Evolutionary conservation across 2,888 invertebrate genomes (phyloP), one percentile per base, ranked within the genome.

Genomic region (Escarpia spicata): DNA sequence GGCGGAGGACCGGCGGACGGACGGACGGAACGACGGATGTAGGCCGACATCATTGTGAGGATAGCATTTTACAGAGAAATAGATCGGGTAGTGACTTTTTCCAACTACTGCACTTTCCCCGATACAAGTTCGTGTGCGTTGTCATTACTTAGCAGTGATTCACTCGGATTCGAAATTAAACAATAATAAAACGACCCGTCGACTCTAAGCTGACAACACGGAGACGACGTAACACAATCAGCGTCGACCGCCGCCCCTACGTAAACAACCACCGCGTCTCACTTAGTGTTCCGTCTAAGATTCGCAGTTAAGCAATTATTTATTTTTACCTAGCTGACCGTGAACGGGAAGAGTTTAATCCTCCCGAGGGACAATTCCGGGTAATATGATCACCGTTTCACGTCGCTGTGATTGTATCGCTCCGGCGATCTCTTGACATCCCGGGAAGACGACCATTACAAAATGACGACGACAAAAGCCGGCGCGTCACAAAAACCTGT

Each of bases 251-350:
- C 75, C 75, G n/a, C 3, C n/a, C 75, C 19, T 26, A 75, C 19
- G 75, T 26, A 75, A 75, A 75, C 75, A 75, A 26, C 26, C 75
- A 26, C 19, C 75, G 6, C 26, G 19, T 19, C 19, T 75, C 75
- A 75, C 26, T 1, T 15, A n/a, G 75, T 6, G 6, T 26, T n/a
- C n/a, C n/a, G 75, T 75, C n/a, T 75, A 26, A 37, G 4, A 75
- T 6, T n/a, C n/a, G n/a, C 75, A 75, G 19, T 75, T 75, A 75
- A 75, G 75, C 75, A 75, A 75, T 75, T 75, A 75, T 75, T 75
- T 75, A 75, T 75, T 75, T 75, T 75, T 75, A 75, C 75, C 75
- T 75, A 75, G 75, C 75, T 75, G 75, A 75, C 75, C 75, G 75
- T 75, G 19, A 6, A 75, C 75, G 75, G 19, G 75, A 75, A 75